Evolutionary conservation across 2,888 invertebrate species (phyloP).

Genomic region (Petrolisthes manimaculis): DNA sequence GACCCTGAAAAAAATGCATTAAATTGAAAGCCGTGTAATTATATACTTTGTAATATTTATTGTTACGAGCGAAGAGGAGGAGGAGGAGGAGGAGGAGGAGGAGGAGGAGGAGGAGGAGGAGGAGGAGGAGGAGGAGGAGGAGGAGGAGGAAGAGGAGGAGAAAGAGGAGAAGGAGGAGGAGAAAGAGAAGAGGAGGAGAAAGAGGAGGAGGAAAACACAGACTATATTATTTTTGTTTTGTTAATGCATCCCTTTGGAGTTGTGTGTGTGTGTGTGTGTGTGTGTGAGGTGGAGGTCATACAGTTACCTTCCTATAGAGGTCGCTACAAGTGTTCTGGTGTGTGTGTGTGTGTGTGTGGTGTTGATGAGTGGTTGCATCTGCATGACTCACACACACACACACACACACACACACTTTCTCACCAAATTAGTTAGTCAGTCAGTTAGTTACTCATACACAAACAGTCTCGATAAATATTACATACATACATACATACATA

Average conservation of each 20-base stretch:
- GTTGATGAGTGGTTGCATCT: background rate
- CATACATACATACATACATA: too few species aligned
- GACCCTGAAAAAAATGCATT: too few species aligned
- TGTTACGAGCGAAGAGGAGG: background rate
- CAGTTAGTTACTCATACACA: too few species aligned
- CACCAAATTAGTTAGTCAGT: too few species aligned
- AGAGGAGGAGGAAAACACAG: background rate
- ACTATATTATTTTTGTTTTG: background rate
- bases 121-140: conserved; percentile 27
- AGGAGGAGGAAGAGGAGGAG: background rate
- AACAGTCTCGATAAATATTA: too few species aligned
- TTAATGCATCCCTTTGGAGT: too few species aligned
- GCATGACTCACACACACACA: too few species aligned
- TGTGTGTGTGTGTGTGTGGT: too few species aligned
- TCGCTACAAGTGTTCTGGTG: too few species aligned
- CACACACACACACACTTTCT: too few species aligned
- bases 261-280: background rate
- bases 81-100: conserved; percentile 13
- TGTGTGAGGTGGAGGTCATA: background rate
- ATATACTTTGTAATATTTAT: background rate
- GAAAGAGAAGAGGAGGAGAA: too few species aligned
- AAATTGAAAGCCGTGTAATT: too few species aligned
- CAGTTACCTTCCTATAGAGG: background rate
- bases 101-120: conserved; percentile 29
- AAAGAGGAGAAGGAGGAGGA: background rate